Base-by-base conservation (phyloP, 1,140 invertebrate genomes). In the Zaprionus nigranus region DNA sequence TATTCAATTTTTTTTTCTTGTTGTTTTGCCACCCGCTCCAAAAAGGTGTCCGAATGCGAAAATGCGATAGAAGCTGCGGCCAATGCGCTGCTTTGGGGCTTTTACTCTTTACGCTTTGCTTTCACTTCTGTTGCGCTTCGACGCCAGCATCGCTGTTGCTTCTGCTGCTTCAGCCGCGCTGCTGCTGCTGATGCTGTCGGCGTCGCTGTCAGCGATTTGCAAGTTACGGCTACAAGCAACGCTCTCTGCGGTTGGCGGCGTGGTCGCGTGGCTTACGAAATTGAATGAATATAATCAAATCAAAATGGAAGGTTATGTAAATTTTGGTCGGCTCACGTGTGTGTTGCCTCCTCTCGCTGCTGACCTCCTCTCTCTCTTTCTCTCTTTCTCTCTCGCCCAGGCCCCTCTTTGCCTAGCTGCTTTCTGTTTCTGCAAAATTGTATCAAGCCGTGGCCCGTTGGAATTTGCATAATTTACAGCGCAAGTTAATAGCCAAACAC, bases 231-330 rank as follows among this genome's bases (percentile, higher is more conserved):
- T 7, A 6, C 40, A 7, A n/a, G 40, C 30, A 34, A 34, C 9
- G 30, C 30, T 34, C 30, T 34, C 30, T 34, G 30, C 9, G 30
- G 30, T 34, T 38, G 11, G 36, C 36, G 12, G 36, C 36, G 36
- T 13, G 67, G 59, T 86, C 70, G 79, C 75, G 68, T 85, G 82
- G 70, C 82, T 70, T 73, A 76, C 75, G 63, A 86, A 85, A 85
- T 85, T 85, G 79, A 86, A 85, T 81, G 78, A 84, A 88, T 85
- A 81, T 90, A 85, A 84, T 90, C 68, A 90, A 88, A 88, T 88
- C 71, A 76, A 75, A 82, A 65, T 88, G 71, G 72, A 90, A 65
- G 85, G 81, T 88, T 88, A 88, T 88, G 84, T 90, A 88, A 88
- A 88, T 90, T 73, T 26, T 71, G 38, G 12, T 69, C 40, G 26